Evolutionary conservation across 1,140 invertebrate species (phyloP).

Genomic region (Aphidius gifuensis): DNA sequence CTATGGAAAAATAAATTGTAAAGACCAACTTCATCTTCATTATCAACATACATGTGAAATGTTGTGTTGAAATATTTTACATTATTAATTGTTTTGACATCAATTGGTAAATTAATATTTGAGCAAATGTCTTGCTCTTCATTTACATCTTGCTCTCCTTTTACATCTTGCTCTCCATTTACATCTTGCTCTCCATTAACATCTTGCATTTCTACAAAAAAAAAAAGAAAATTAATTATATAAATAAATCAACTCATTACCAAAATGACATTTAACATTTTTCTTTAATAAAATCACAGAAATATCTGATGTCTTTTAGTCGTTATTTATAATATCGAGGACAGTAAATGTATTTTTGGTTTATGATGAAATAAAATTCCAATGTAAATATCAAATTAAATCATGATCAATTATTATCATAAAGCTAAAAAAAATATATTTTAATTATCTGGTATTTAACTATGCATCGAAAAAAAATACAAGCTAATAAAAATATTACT

Average conservation of each 20-base stretch:
- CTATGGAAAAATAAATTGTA: slow-evolving; percentile 96
- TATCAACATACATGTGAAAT: slow-evolving; percentile 79
- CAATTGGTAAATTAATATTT: slow-evolving; percentile 41
- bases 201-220: not conserved
- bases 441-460: too few species aligned
- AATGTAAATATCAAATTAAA: too few species aligned
- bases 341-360: slow-evolving; percentile 9
- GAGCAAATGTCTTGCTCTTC: slow-evolving; percentile 30
- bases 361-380: too few species aligned
- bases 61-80: slow-evolving; percentile 46
- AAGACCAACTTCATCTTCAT: slow-evolving; percentile 80
- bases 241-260: slow-evolving; percentile 18
- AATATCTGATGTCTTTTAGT: slow-evolving; percentile 35
- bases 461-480: too few species aligned
- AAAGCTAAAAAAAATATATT: too few species aligned
- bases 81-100: slow-evolving; percentile 32
- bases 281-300: too few species aligned
- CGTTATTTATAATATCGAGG: slow-evolving; percentile 46
- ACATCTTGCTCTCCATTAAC: not conserved
- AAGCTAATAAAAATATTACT: too few species aligned
- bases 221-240: too few species aligned
- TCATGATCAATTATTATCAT: too few species aligned
- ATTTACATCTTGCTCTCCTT: not conserved
- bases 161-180: not conserved
- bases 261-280: too few species aligned